These are phyloP conservation scores for Morpho helenor DNA, from an alignment of 2,888 invertebrate genomes.

Conservation along the genomic window DNA sequence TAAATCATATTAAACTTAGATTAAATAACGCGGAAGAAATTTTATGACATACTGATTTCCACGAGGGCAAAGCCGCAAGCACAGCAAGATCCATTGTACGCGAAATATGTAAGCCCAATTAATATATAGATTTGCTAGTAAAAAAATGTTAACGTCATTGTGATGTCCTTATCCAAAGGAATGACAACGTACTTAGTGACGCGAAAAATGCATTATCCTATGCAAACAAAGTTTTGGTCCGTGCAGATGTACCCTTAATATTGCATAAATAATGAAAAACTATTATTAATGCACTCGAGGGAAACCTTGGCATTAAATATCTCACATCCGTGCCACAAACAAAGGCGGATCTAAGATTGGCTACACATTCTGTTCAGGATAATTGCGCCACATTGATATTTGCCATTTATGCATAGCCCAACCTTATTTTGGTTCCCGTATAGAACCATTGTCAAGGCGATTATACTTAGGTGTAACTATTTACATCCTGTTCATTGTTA, in stretches of 20 bases:
- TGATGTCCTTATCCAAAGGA: no score
- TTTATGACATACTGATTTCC: no score
- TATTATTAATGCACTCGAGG: conserved; percentile 3
- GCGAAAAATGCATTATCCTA: no score
- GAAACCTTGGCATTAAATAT: conserved; percentile 15
- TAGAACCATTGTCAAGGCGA: conserved; percentile 7
- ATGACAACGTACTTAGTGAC: no score
- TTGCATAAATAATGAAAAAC: conserved; percentile 5
- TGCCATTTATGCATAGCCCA: conserved; percentile 12
- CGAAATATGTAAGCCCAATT: no score
- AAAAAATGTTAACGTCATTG: no score
- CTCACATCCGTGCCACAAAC: conserved; percentile 12
- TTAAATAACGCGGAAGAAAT: no score
- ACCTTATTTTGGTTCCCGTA: conserved; percentile 6
- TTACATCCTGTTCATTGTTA: conserved; percentile 6
- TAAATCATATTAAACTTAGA: no score
- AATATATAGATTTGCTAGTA: no score
- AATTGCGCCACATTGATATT: conserved; percentile 6
- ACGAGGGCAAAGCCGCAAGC: no score
- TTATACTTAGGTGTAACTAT: conserved; percentile 4
- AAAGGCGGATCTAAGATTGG: conserved; percentile 12
- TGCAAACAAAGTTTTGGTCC: no score
- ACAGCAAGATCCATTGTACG: no score
- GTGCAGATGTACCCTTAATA: not conserved
- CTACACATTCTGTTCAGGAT: conserved; percentile 4